Conservation (phyloP, 2,113 vertebrate genomes). For the Pelecanus crispus region DNA sequence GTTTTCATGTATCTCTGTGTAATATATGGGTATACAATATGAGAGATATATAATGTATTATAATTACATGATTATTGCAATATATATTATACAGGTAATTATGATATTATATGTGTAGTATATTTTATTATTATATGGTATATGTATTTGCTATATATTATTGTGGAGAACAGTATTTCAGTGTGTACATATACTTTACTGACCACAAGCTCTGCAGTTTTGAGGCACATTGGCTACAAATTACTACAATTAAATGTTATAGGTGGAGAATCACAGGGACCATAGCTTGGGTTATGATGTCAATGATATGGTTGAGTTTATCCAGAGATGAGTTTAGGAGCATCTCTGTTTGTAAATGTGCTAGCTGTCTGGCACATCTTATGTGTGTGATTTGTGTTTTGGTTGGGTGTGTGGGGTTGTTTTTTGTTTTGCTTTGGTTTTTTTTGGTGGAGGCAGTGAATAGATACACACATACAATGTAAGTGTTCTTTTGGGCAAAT, state of each 20-base stretch:
- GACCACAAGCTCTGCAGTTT: neutral
- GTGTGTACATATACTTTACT: neutral
- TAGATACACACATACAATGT: accelerated
- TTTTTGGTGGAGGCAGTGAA: neutral
- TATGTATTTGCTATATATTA: neutral
- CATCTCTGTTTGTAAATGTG: neutral
- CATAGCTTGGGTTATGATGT: neutral
- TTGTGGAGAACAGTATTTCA: neutral
- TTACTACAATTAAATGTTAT: neutral
- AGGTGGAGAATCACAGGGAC: neutral
- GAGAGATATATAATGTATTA: neutral
- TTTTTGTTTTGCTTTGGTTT: neutral
- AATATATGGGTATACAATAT: neutral
- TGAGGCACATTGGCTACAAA: neutral
- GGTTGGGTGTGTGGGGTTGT: no score
- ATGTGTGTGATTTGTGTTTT: neutral
- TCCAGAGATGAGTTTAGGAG: neutral
- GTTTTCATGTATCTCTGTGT: neutral
- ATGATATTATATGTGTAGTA: neutral
- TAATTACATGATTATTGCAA: neutral
- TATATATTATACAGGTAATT: neutral
- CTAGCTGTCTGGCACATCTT: neutral
- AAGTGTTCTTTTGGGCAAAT: neutral
- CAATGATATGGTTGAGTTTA: neutral
- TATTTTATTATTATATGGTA: neutral